phyloP scores from a whole-genome alignment of 2,888 invertebrate genomes.

The Drosophila paranaensis region DNA sequence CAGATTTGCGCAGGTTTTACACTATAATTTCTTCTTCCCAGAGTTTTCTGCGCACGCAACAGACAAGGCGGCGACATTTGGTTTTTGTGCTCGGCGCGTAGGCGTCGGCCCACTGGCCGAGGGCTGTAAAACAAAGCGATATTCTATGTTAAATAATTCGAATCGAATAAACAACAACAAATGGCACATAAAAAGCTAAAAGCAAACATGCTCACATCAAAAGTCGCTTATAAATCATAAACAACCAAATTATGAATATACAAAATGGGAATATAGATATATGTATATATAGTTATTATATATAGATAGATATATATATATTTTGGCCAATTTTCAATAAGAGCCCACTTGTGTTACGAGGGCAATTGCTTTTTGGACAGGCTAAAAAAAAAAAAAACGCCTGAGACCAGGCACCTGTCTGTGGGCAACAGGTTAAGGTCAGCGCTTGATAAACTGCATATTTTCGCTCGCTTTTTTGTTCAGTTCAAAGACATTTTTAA shows the following conservation, averaged over 20 bases:
- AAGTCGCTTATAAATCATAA: conserved; percentile 72
- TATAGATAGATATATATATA: conserved; percentile 5
- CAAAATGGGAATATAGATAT: background rate
- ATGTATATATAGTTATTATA: background rate
- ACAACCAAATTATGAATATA: conserved; percentile 32
- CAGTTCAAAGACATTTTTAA: conserved; percentile 5
- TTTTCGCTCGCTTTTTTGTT: background rate
- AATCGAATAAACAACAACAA: conserved; percentile 47
- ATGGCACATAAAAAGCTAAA: conserved; percentile 65
- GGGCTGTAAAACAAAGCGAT: conserved; percentile 59
- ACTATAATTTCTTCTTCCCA: conserved; percentile 41
- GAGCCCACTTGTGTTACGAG: conserved; percentile 10
- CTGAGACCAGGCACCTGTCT: conserved; percentile 42
- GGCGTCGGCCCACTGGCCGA: conserved; percentile 27
- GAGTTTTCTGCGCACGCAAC: conserved; percentile 39
- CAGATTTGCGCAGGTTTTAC: conserved; percentile 65
- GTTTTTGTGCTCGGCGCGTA: conserved; percentile 28
- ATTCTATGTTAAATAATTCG: conserved; percentile 71
- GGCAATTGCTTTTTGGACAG: conserved; percentile 22
- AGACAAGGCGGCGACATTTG: conserved; percentile 70
- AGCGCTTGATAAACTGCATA: conserved; percentile 19
- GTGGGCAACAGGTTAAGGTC: conserved; percentile 41
- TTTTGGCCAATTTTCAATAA: conserved; percentile 43
- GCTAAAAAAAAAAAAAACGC: background rate
- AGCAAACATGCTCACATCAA: conserved; percentile 69